Percentiles rank a stretch among this genome's conserved stretches.
Conservation (phyloP, 2,113 vertebrate genomes). For the Ciconia boyciana region DNA sequence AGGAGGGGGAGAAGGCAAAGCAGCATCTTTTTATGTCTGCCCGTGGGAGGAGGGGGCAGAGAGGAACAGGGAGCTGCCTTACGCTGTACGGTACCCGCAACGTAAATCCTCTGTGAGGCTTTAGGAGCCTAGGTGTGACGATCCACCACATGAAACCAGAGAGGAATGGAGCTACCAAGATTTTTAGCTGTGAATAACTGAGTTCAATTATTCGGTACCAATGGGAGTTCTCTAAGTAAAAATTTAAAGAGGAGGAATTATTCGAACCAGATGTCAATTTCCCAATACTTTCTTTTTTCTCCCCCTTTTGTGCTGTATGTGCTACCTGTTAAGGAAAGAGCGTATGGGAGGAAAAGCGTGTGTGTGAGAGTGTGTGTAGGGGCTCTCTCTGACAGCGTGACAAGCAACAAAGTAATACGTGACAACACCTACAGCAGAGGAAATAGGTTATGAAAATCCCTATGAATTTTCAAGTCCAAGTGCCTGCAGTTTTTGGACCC, state of each 20-base stretch:
- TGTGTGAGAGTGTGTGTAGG: background rate
- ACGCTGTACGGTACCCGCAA: background rate
- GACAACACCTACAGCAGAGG: conserved; percentile 18
- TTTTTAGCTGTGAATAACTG: background rate
- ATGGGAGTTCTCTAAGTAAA: background rate
- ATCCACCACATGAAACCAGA: background rate
- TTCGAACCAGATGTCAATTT: background rate
- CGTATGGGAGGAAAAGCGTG: background rate
- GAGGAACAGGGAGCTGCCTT: background rate
- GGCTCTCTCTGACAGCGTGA: background rate
- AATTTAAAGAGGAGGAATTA: background rate
- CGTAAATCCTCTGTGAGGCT: background rate
- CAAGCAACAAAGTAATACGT: background rate
- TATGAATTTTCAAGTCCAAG: background rate
- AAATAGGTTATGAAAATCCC: background rate
- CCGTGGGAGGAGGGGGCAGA: background rate
- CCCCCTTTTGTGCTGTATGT: background rate
- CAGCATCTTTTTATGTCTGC: background rate
- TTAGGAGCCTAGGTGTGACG: background rate
- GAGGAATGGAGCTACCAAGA: background rate
- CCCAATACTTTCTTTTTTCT: background rate
- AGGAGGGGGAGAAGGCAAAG: background rate
- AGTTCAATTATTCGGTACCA: conserved; percentile 27
- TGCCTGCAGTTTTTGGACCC: background rate
- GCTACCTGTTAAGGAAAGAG: conserved; percentile 44